Percentiles rank a stretch among this genome's conserved stretches.
Conservation (phyloP, 2,888 invertebrate species). For the Eueremaeus valkanovi region DNA sequence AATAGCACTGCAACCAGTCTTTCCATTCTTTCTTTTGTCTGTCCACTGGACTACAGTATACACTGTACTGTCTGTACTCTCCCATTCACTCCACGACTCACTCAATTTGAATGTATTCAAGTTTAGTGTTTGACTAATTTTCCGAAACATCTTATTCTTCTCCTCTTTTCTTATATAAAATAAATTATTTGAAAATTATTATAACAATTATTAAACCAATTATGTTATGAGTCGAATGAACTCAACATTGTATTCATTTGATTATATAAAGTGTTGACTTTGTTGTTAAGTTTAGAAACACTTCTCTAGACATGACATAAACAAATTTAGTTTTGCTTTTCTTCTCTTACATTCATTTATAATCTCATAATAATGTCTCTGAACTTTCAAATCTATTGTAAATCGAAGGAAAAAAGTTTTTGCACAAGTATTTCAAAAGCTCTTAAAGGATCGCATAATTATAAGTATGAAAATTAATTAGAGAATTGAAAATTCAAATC, state of each 20-base stretch:
- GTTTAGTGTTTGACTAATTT: constrained; percentile 12
- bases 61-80: not conserved
- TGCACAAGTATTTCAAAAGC: not conserved
- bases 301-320: not conserved
- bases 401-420: too few species aligned
- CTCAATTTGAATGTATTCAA: constrained; percentile 27
- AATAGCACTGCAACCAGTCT: constrained; percentile 28
- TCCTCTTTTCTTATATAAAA: not conserved
- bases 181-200: not conserved
- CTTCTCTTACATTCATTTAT: too few species aligned
- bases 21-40: not conserved
- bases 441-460: not conserved
- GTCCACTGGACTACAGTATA: not conserved
- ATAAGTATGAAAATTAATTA: not conserved
- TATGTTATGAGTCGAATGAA: constrained; percentile 1
- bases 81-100: not conserved
- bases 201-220: constrained; percentile 11
- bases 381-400: too few species aligned
- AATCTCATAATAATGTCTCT: too few species aligned
- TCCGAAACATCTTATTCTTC: not conserved
- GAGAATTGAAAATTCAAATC: too few species aligned
- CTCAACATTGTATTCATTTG: not conserved
- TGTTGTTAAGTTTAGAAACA: not conserved
- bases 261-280: constrained; percentile 15
- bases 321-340: too few species aligned